phyloP scores from a whole-genome alignment of 2,113 vertebrate species.

The Eleginops maclovinus region DNA sequence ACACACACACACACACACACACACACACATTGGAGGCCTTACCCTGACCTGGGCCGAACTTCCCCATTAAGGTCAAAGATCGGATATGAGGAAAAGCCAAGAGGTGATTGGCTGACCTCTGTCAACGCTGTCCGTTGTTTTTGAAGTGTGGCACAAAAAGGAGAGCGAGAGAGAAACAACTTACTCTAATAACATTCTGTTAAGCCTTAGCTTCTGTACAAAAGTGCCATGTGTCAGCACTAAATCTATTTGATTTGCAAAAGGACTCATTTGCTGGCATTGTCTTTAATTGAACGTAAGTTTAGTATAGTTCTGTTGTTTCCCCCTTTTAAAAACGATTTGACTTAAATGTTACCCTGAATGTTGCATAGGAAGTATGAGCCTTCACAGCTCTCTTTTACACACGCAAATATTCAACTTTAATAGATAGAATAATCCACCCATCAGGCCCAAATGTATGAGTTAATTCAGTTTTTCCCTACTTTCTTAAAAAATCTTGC shows the following conservation, averaged over 20 bases:
- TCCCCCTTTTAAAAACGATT: not conserved
- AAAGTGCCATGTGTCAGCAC: not conserved
- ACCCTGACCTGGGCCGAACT: slow-evolving; percentile 56
- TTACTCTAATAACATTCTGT: not conserved
- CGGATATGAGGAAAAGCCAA: slow-evolving; percentile 64
- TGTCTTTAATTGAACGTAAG: not conserved
- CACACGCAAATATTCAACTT: slow-evolving; percentile 25
- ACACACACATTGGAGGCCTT: slow-evolving; percentile 41
- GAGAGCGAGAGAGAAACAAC: slow-evolving; percentile 4
- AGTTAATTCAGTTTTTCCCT: slow-evolving; percentile 64
- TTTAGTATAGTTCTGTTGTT: not conserved
- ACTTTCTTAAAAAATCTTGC: slow-evolving; percentile 62
- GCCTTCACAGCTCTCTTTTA: slow-evolving; percentile 14
- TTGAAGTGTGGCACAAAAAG: slow-evolving; percentile 20
- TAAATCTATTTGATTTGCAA: not conserved
- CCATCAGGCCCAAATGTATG: slow-evolving; percentile 48
- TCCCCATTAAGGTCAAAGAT: slow-evolving; percentile 56
- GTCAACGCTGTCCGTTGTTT: slow-evolving; percentile 50
- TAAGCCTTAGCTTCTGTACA: not conserved
- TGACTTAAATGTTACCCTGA: not conserved
- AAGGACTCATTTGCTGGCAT: not conserved
- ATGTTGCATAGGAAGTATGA: not conserved
- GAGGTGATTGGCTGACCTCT: slow-evolving; percentile 61
- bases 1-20: slow-evolving; percentile 24
- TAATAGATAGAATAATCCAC: slow-evolving; percentile 37